phyloP scores from a whole-genome alignment of 2,888 invertebrate species.

The Catotricha subobsoleta region DNA sequence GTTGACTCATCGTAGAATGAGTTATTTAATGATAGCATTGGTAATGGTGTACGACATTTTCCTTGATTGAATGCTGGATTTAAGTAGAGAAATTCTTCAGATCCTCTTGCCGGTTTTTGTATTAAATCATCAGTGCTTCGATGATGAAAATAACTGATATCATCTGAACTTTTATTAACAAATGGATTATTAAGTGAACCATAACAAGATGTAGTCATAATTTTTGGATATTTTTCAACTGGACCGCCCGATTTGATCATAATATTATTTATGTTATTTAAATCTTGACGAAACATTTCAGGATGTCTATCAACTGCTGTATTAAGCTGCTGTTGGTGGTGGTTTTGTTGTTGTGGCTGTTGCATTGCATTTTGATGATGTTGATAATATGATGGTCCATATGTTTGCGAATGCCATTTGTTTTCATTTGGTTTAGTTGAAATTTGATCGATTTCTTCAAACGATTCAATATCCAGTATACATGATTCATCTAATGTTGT shows the following conservation, averaged over 20 bases:
- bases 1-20: slow-evolving; percentile 7
- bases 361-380: not conserved
- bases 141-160: not conserved
- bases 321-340: not conserved
- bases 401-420: not conserved
- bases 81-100: not conserved
- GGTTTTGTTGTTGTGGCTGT: slow-evolving; percentile 1
- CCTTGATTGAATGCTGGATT: slow-evolving; percentile 1
- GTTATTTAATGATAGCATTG: slow-evolving; percentile 6
- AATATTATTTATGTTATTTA: too few species aligned
- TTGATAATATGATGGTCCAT: slow-evolving; percentile 16
- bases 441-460: slow-evolving; percentile 17
- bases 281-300: too few species aligned
- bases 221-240: slow-evolving; percentile 17
- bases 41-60: not conserved
- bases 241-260: slow-evolving; percentile 13
- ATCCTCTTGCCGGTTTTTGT: not conserved
- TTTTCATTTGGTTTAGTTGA: slow-evolving; percentile 5
- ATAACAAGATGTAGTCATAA: slow-evolving; percentile 30
- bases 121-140: slow-evolving; percentile 5
- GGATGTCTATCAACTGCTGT: not conserved
- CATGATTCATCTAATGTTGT: slow-evolving; percentile 26
- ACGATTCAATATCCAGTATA: slow-evolving; percentile 21
- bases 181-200: slow-evolving; percentile 17
- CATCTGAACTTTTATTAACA: not conserved